phyloP scores from a whole-genome alignment of 1,140 invertebrate genomes.

The Cherax destructor region DNA sequence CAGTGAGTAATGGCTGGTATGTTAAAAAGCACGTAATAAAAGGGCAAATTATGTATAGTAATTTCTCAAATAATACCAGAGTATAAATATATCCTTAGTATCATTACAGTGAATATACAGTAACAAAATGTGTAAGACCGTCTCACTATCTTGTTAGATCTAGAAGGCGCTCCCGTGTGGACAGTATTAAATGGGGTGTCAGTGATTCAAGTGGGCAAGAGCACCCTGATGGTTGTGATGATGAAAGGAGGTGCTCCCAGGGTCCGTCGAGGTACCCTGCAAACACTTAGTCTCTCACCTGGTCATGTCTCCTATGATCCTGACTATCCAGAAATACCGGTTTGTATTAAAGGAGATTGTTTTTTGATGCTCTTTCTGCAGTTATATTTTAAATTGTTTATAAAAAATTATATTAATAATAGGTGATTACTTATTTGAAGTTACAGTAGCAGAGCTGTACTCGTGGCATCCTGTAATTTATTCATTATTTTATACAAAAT shows the following conservation, averaged over 20 bases:
- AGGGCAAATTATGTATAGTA: too few species aligned
- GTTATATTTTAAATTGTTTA: too few species aligned
- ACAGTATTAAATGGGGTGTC: slow-evolving; percentile 8
- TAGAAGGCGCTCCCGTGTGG: slow-evolving; percentile 33
- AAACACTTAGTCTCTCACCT: slow-evolving; percentile 37
- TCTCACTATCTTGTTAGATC: slow-evolving; percentile 14
- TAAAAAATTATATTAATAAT: too few species aligned
- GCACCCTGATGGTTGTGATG: slow-evolving; percentile 57
- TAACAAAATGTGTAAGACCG: neutral
- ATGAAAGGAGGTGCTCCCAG: slow-evolving; percentile 59
- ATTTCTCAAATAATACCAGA: too few species aligned
- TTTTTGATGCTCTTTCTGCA: neutral
- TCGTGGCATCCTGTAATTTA: too few species aligned
- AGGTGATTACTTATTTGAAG: too few species aligned
- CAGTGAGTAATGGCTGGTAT: too few species aligned
- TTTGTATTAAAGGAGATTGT: slow-evolving; percentile 3
- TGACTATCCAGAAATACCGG: slow-evolving; percentile 49
- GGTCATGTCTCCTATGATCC: slow-evolving; percentile 40
- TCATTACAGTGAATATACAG: too few species aligned
- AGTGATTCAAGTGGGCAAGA: slow-evolving; percentile 48
- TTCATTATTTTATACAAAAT: too few species aligned
- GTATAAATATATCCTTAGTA: too few species aligned
- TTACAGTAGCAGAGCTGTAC: too few species aligned
- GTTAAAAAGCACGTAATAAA: too few species aligned
- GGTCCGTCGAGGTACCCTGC: slow-evolving; percentile 34